phyloP scores from a whole-genome alignment of 2,888 invertebrate species.

The Drosophila antonietae region DNA sequence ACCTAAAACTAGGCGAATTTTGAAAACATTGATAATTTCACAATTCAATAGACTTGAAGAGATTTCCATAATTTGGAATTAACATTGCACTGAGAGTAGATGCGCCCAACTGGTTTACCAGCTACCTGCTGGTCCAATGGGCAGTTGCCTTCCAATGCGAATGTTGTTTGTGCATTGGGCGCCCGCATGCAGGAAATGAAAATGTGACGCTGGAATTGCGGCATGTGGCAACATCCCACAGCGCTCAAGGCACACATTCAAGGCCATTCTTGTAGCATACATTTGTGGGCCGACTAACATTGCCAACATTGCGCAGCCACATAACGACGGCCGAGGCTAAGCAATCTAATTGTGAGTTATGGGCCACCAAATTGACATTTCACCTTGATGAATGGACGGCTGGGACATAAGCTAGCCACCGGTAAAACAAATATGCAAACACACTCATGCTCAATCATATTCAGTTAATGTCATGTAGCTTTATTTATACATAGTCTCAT shows the following conservation, averaged over 20 bases:
- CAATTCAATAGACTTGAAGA: neutral
- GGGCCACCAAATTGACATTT: constrained; percentile 63
- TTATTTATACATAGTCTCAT: too few species aligned
- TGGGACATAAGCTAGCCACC: constrained; percentile 2
- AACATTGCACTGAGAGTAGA: neutral
- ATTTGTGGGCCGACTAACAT: constrained; percentile 13
- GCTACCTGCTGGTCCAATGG: neutral
- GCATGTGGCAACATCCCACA: constrained; percentile 19
- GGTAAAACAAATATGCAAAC: constrained; percentile 6
- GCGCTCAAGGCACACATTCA: constrained; percentile 11
- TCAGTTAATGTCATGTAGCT: constrained; percentile 18
- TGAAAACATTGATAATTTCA: too few species aligned
- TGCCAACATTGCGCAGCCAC: neutral
- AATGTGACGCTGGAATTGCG: constrained; percentile 19
- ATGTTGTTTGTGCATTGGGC: constrained; percentile 1
- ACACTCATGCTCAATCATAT: constrained; percentile 45
- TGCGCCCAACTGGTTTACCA: neutral
- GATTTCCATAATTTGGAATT: neutral
- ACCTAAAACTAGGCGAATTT: too few species aligned
- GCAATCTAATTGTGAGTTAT: constrained; percentile 62
- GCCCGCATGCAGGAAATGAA: constrained; percentile 11
- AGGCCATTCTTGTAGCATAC: constrained; percentile 31
- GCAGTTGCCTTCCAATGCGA: neutral
- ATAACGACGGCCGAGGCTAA: constrained; percentile 6
- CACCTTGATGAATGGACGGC: constrained; percentile 61